Conservation (phyloP, 2,797 vertebrate species). For the Pseudomugil gertrudae region DNA sequence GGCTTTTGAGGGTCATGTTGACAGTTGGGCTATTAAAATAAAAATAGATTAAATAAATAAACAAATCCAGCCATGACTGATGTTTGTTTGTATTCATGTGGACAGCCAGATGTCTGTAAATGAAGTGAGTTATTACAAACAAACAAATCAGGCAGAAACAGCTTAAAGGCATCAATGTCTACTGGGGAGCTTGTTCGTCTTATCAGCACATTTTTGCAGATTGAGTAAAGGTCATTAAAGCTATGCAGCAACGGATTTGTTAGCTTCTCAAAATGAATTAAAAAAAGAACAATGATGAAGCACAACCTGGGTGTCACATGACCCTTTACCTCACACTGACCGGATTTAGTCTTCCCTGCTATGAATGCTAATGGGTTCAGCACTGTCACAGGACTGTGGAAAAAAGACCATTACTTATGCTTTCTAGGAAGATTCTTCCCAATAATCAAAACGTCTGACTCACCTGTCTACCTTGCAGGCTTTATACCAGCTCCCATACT, state of each 20-base stretch:
- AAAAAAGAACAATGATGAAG: no score
- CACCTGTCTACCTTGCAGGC: conserved; percentile 94
- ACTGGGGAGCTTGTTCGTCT: no score
- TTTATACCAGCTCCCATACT: conserved; percentile 93
- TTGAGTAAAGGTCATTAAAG: no score
- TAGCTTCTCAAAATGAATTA: no score
- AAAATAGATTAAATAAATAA: background rate
- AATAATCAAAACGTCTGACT: conserved; percentile 14
- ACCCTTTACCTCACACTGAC: no score
- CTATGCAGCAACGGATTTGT: no score
- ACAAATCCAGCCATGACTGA: background rate
- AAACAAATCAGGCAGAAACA: background rate
- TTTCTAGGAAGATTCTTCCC: background rate
- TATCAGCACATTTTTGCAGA: background rate
- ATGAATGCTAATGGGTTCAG: no score
- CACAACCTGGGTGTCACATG: background rate
- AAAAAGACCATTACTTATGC: no score
- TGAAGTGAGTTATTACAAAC: background rate
- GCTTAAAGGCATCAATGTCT: background rate
- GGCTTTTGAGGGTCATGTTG: conserved; percentile 89
- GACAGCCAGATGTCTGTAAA: background rate
- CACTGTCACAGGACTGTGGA: no score
- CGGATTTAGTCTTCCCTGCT: no score
- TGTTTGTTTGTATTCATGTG: background rate
- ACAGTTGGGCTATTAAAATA: conserved; percentile 84